Percentiles rank a stretch among this genome's conserved stretches.
Conservation (phyloP, 2,888 invertebrate species). For the Adelphocoris suturalis region DNA sequence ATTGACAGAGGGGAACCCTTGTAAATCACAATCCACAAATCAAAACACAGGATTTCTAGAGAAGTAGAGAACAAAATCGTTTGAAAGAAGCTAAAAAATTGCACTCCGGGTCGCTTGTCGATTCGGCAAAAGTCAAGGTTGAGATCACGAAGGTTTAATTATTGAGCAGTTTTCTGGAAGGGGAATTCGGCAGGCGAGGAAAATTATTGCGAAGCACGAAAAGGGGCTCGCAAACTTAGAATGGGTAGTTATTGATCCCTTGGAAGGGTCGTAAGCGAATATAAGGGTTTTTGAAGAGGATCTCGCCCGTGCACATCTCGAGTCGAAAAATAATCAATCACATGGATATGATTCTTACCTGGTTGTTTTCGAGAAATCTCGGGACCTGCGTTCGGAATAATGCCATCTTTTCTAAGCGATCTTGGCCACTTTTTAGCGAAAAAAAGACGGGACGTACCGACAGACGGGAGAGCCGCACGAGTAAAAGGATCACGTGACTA, state of each 20-base stretch:
- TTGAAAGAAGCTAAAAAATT: background rate
- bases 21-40: no score
- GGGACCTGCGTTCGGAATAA: slow-evolving; percentile 63
- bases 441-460: slow-evolving; percentile 37
- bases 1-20: no score
- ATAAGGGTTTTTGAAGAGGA: background rate
- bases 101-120: background rate
- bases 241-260: slow-evolving; percentile 19
- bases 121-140: background rate
- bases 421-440: slow-evolving; percentile 22
- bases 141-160: background rate
- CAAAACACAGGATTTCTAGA: no score
- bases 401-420: slow-evolving; percentile 59
- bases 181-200: no score
- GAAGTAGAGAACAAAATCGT: background rate
- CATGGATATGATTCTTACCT: slow-evolving; percentile 17
- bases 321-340: background rate
- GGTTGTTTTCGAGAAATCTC: slow-evolving; percentile 63
- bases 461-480: slow-evolving; percentile 51
- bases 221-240: background rate
- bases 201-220: no score
- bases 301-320: background rate
- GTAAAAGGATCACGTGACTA: slow-evolving; percentile 58
- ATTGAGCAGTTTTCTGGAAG: no score
- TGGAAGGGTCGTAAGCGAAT: background rate